These are phyloP conservation scores for Gallinago solitaria DNA, from an alignment of 2,797 vertebrate genomes.

Conservation along the genomic window DNA sequence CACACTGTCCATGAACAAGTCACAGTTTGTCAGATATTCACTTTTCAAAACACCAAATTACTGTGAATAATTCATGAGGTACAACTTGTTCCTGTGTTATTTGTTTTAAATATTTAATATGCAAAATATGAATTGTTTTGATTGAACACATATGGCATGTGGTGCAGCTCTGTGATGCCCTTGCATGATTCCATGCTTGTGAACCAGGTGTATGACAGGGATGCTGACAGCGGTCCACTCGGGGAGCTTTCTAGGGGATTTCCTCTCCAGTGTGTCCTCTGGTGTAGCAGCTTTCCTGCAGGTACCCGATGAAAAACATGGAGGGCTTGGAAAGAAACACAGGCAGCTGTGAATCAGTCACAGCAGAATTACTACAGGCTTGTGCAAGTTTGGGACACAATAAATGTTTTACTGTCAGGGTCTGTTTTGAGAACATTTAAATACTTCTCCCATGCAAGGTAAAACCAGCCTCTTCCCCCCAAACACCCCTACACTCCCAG, in stretches of 20 bases:
- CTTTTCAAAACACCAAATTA: background rate
- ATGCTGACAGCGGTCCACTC: fast-evolving
- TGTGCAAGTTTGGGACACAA: background rate
- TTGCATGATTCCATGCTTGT: fast-evolving
- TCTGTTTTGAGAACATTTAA: background rate
- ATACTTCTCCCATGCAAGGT: background rate
- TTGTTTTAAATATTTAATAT: background rate
- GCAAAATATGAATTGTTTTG: background rate
- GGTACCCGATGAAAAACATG: background rate
- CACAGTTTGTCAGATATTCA: background rate
- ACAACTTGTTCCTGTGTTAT: background rate
- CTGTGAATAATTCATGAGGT: background rate
- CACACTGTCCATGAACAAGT: background rate
- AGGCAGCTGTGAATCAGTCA: background rate
- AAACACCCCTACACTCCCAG: fast-evolving
- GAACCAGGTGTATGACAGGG: background rate
- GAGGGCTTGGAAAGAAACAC: background rate
- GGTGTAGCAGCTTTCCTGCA: fast-evolving
- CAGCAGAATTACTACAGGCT: background rate
- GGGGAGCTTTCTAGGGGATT: background rate
- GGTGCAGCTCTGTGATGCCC: background rate
- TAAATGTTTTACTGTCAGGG: background rate
- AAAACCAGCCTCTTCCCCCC: fast-evolving
- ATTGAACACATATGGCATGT: background rate
- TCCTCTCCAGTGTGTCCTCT: background rate